These are phyloP conservation scores for Diorhabda elongata DNA, from an alignment of 1,140 invertebrate species.

Conservation along the genomic window DNA sequence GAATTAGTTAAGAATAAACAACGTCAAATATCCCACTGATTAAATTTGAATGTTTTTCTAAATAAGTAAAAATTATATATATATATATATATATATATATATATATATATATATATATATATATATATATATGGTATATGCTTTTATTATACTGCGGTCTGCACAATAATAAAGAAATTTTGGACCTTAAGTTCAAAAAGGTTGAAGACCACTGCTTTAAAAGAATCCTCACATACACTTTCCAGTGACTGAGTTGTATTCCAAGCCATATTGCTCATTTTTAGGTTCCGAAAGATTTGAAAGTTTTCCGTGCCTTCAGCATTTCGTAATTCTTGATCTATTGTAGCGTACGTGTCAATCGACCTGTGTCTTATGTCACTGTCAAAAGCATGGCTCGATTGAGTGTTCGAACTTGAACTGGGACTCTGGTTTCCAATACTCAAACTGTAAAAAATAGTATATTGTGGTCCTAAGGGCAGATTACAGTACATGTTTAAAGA, in stretches of 20 bases:
- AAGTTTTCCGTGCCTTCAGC: constrained; percentile 32
- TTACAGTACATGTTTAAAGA: no score
- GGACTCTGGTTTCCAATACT: constrained; percentile 43
- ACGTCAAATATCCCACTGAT: no score
- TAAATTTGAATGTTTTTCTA: no score
- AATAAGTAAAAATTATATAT: no score
- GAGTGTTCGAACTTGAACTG: constrained; percentile 41
- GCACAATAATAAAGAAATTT: no score
- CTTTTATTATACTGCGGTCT: no score
- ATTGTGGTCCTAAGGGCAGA: no score
- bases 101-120: no score
- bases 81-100: no score
- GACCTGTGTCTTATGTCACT: constrained; percentile 26
- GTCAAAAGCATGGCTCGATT: constrained; percentile 39
- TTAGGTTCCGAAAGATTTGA: constrained; percentile 40
- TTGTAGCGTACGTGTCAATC: constrained; percentile 28
- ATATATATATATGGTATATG: no score
- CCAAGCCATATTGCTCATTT: constrained; percentile 18
- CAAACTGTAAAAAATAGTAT: constrained; percentile 25
- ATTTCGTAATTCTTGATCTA: constrained; percentile 32
- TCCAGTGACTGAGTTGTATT: background rate
- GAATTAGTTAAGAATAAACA: no score
- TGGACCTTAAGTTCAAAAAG: no score
- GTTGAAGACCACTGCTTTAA: background rate
- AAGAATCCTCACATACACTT: constrained; percentile 2